Percentiles rank a stretch among this genome's conserved stretches.
These are phyloP conservation scores for Apamea sordens DNA, from an alignment of 2,888 invertebrate species.

Conservation along the genomic window DNA sequence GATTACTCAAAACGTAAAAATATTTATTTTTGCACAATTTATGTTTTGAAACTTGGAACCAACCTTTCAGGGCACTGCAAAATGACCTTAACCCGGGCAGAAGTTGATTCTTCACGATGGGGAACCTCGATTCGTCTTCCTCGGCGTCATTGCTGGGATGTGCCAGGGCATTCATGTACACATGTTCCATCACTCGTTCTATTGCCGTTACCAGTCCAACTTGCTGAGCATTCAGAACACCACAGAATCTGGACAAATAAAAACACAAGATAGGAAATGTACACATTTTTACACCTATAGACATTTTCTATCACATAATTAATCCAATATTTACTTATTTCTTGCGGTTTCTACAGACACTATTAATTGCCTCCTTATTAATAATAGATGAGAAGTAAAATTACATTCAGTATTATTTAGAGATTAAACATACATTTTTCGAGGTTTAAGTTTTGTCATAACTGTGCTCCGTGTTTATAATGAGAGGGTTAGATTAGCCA, in stretches of 20 bases:
- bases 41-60: background rate
- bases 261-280: background rate
- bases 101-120: constrained; percentile 95
- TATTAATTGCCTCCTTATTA: background rate
- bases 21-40: no score
- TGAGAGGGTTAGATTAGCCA: no score
- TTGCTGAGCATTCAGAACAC: constrained; percentile 94
- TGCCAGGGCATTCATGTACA: constrained; percentile 97
- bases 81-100: constrained; percentile 96
- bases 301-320: background rate
- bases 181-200: constrained; percentile 96
- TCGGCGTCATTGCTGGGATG: constrained; percentile 95
- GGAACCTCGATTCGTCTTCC: constrained; percentile 94
- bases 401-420: background rate
- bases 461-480: background rate
- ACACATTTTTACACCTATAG: background rate
- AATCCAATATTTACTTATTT: background rate
- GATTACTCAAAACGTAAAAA: no score
- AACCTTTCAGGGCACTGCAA: constrained; percentile 96
- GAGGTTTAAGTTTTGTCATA: background rate
- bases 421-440: background rate
- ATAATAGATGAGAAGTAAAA: background rate
- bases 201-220: constrained; percentile 96
- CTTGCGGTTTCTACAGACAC: background rate
- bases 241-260: constrained; percentile 91